Conservation (phyloP, 2,113 vertebrate genomes). For the Sprattus sprattus region DNA sequence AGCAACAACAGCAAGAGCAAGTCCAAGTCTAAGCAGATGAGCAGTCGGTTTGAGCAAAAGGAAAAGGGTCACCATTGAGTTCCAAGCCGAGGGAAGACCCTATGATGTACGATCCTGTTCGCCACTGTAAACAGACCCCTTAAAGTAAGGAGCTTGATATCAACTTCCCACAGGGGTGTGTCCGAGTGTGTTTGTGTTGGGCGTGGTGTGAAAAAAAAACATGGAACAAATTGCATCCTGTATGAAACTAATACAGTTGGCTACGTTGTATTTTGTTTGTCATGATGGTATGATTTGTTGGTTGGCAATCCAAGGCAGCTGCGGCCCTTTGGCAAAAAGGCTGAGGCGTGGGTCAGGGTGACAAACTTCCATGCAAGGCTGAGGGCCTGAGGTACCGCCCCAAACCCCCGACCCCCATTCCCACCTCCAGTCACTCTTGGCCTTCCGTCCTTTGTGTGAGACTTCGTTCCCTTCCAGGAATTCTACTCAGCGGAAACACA, state of each 20-base stretch:
- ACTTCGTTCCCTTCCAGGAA: slow-evolving; percentile 71
- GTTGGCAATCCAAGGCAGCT: background rate
- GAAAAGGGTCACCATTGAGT: background rate
- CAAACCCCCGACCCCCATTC: background rate
- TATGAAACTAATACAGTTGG: background rate
- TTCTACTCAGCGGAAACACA: slow-evolving; percentile 66
- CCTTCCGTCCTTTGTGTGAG: slow-evolving; percentile 73
- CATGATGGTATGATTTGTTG: background rate
- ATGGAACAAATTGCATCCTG: background rate
- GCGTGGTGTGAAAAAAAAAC: background rate
- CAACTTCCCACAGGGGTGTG: background rate
- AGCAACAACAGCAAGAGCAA: background rate
- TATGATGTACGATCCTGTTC: background rate
- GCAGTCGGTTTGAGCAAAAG: background rate
- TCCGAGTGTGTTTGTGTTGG: background rate
- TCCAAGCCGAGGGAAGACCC: background rate
- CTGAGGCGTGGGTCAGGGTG: background rate
- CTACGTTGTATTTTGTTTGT: background rate
- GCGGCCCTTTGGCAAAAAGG: background rate
- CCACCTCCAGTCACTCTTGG: slow-evolving; percentile 42
- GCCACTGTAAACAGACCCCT: background rate
- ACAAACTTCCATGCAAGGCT: background rate
- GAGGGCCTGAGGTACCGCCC: background rate
- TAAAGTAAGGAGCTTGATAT: background rate
- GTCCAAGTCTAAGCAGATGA: background rate